A percentile compares a stretch with the other conserved stretches of the same genome.
Conservation (phyloP, 2,888 invertebrate genomes). For the Apamea sordens region DNA sequence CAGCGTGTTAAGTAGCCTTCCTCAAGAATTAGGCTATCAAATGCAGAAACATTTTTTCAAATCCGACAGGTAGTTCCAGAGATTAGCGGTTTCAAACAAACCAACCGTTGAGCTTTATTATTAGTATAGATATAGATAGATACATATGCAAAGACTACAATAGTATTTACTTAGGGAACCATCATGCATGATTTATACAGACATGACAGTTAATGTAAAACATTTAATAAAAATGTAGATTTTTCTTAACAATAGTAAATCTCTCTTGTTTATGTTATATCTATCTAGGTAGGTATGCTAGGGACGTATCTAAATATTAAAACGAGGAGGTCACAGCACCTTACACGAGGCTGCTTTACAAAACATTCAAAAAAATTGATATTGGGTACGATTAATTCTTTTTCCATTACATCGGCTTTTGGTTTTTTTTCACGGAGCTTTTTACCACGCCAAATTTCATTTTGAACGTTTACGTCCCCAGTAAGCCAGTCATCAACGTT, state of each 20-base stretch:
- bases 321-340: slow-evolving; percentile 36
- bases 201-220: neutral
- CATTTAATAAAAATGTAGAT: neutral
- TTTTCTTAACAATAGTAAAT: neutral
- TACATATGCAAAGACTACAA: too few species aligned
- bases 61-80: too few species aligned
- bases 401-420: slow-evolving; percentile 24
- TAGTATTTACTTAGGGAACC: too few species aligned
- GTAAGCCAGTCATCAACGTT: slow-evolving; percentile 65
- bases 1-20: too few species aligned
- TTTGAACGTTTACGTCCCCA: slow-evolving; percentile 61
- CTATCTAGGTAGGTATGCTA: neutral
- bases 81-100: too few species aligned
- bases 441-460: slow-evolving; percentile 69
- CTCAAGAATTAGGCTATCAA: too few species aligned
- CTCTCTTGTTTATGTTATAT: neutral
- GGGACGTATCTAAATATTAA: slow-evolving; percentile 12
- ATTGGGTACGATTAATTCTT: slow-evolving; percentile 49
- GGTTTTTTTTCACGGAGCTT: slow-evolving; percentile 70
- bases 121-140: too few species aligned
- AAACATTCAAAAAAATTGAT: slow-evolving; percentile 21
- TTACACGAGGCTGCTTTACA: slow-evolving; percentile 17
- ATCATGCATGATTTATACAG: neutral
- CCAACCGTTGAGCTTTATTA: too few species aligned
- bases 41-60: too few species aligned